Evolutionary conservation across 23 tunicate genomes (phyloP), one percentile per base, ranked within the genome.

Genomic region (Clavelina lepadiformis): DNA sequence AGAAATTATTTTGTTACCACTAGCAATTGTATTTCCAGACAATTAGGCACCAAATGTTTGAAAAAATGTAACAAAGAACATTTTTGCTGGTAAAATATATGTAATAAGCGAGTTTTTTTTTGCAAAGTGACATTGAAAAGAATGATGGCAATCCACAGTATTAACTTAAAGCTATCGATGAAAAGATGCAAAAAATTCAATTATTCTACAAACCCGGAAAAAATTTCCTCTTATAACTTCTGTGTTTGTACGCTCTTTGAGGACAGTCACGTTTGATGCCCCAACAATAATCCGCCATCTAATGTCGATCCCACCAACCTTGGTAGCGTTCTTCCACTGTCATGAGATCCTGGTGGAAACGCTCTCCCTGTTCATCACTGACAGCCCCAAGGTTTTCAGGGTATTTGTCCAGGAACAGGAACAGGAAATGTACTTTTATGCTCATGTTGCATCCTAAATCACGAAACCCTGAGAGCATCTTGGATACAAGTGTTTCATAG

Each of bases 321-420:
- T 45, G 57, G 57, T 66, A 66, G 34, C 57, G 33, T 53, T 66
- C 26, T 28, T 66, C 57, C 47, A 66, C 57, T 66, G 56, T 21
- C 68, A 37, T 63, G 51, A 63, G 38, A 28, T 63, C 50, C 50
- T 36, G 50, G 68, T 63, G 50, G 24, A 63, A 63, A 20, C 64
- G 34, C 25, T 63, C 57, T 66, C 72, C 33, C 19, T 66, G 72
- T 66, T 66, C 33, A 28, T 66, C 72, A 46, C 72, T 66, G 72
- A 46, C 72, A 66, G 72, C 32, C 47, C 56, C 72, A 45, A 66
- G 72, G 34, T 66, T 63, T 23, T 45, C 72, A 46, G 56, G 72
- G 29, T 46, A 66, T 66, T 66, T 66, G 32, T 15, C 11, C 49
- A 41, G 49, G 11, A 15, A 15, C 15, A 41, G 11, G 5, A 63